A percentile compares a stretch with the other conserved stretches of the same genome.
Conservation (phyloP, 2,113 vertebrate genomes). For the Anarhynchus alexandrinus region DNA sequence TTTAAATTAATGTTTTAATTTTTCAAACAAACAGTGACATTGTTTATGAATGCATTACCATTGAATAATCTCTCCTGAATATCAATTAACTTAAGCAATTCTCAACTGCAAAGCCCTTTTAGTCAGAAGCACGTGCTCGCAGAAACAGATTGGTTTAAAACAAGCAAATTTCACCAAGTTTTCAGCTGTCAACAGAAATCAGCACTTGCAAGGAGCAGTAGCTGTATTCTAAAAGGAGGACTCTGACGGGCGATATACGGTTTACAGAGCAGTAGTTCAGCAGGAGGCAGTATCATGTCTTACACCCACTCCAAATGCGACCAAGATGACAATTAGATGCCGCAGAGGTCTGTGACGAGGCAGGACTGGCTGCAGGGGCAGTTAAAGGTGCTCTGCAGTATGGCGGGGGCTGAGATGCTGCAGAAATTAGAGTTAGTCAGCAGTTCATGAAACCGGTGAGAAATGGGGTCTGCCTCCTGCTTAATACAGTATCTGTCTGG, state of each 20-base stretch:
- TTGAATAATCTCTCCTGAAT: slow-evolving; percentile 42
- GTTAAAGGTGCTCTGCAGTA: neutral
- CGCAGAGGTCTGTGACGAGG: neutral
- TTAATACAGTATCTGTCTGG: neutral
- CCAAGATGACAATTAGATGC: neutral
- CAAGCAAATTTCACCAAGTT: neutral
- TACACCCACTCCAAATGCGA: neutral
- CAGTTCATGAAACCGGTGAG: neutral
- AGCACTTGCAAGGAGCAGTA: neutral
- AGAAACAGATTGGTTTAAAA: slow-evolving; percentile 2
- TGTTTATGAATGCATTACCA: slow-evolving; percentile 55
- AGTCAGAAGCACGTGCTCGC: neutral
- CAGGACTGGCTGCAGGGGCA: neutral
- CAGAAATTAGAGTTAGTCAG: neutral
- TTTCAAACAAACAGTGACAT: slow-evolving; percentile 40
- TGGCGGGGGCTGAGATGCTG: neutral
- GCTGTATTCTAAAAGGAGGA: neutral
- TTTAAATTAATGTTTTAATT: slow-evolving; percentile 69
- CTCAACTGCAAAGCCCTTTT: neutral
- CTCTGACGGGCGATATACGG: neutral
- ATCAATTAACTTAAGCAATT: slow-evolving; percentile 45
- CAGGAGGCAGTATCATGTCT: neutral
- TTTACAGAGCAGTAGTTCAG: neutral
- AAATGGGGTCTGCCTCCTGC: neutral
- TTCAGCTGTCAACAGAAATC: neutral